Conservation (phyloP, 2,797 vertebrate genomes). For the Botia kubotai region DNA sequence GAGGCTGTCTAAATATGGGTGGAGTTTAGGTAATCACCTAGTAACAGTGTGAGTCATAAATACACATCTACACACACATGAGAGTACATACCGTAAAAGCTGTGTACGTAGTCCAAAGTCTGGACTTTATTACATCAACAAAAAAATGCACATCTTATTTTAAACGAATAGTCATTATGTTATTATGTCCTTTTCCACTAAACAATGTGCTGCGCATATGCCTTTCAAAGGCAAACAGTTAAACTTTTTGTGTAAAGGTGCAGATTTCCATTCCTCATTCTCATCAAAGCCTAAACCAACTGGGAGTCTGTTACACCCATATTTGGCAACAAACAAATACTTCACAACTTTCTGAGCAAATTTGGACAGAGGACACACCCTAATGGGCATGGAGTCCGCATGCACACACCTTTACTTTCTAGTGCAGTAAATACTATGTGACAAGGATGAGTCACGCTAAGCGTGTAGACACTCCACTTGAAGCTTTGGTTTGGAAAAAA, state of each 20-base stretch:
- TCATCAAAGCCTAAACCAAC: slow-evolving; percentile 8
- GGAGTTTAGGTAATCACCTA: slow-evolving; percentile 56
- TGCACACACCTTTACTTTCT: slow-evolving; percentile 59
- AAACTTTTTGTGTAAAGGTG: background rate
- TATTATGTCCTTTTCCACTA: background rate
- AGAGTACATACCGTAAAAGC: background rate
- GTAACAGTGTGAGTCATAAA: slow-evolving; percentile 51
- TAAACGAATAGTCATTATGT: background rate
- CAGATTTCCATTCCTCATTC: background rate
- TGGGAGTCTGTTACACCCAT: slow-evolving; percentile 36
- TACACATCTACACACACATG: slow-evolving; percentile 24
- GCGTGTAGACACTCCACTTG: background rate
- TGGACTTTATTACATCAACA: slow-evolving; percentile 19
- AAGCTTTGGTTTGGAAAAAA: background rate
- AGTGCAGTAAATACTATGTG: slow-evolving; percentile 27
- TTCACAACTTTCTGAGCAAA: slow-evolving; percentile 42
- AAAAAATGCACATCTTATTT: slow-evolving; percentile 7
- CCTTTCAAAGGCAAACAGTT: background rate
- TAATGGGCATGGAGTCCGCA: slow-evolving; percentile 44
- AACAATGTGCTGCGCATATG: background rate
- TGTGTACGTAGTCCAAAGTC: slow-evolving; percentile 37
- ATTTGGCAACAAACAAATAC: slow-evolving; percentile 53
- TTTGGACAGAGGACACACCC: slow-evolving; percentile 60
- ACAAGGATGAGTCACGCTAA: slow-evolving; percentile 42
- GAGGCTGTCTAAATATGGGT: slow-evolving; percentile 72